These are phyloP conservation scores for Babyrousa celebensis DNA, from an alignment of 2,797 vertebrate species.

Conservation along the genomic window DNA sequence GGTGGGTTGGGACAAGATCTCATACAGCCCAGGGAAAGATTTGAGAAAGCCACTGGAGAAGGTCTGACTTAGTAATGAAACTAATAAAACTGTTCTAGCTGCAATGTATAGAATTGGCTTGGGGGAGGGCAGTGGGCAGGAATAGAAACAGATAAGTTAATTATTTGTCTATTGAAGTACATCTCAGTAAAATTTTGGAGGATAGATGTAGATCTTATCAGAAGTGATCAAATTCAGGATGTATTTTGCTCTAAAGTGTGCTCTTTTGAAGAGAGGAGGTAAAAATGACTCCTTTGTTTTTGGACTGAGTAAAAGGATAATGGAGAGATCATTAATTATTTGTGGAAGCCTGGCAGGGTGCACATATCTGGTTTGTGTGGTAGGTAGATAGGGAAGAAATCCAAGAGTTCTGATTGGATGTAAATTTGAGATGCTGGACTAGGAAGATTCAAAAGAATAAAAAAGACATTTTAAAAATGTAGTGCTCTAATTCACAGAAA, in stretches of 20 bases:
- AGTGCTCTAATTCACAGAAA: constrained; percentile 29
- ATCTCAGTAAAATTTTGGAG: not conserved
- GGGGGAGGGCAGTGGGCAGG: too few relatives aligned
- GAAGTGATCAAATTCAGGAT: not conserved
- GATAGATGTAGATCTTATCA: not conserved
- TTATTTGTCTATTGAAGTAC: not conserved
- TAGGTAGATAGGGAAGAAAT: not conserved
- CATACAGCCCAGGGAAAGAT: not conserved
- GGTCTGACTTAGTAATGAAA: not conserved
- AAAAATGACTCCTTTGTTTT: not conserved
- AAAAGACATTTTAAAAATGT: constrained; percentile 8
- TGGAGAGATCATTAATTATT: not conserved
- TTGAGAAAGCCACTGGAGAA: not conserved
- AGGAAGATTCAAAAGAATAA: constrained; percentile 1
- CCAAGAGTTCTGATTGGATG: constrained; percentile 8
- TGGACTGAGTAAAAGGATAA: not conserved
- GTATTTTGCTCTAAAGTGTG: not conserved
- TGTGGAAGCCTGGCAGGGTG: not conserved
- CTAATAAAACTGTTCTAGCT: not conserved
- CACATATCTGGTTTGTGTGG: not conserved
- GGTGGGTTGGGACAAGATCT: not conserved
- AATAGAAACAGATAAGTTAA: not conserved
- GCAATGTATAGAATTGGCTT: not conserved
- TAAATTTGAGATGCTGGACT: constrained; percentile 19
- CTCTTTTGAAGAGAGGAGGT: not conserved